These are phyloP conservation scores for Penaeus monodon DNA, from an alignment of 2,888 invertebrate species.

Conservation along the genomic window DNA sequence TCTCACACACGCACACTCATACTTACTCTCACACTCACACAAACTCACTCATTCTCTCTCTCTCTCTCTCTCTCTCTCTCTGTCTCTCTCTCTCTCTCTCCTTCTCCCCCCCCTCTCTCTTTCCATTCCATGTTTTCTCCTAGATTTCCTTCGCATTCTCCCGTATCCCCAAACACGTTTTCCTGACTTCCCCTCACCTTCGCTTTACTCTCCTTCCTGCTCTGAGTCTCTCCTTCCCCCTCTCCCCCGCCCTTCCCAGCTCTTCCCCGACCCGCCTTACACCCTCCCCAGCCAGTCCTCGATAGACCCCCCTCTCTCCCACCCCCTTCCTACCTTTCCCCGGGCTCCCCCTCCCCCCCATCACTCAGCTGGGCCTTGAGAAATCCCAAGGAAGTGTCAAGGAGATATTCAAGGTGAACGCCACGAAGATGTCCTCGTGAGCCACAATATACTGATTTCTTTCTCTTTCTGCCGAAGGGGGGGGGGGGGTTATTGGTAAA, in stretches of 20 bases:
- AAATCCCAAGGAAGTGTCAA: too few species aligned
- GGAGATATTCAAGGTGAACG: too few species aligned
- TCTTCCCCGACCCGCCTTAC: too few species aligned
- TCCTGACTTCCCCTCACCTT: too few species aligned
- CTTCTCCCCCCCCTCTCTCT: not conserved
- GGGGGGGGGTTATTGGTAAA: not conserved
- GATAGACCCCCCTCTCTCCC: not conserved
- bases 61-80: not conserved
- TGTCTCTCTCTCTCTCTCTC: not conserved
- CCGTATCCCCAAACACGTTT: too few species aligned
- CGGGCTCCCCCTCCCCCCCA: not conserved
- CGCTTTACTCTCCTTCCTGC: not conserved
- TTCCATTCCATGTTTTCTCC: too few species aligned
- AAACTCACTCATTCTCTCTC: not conserved
- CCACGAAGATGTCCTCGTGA: too few species aligned
- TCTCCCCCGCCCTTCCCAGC: too few species aligned
- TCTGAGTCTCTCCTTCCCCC: not conserved
- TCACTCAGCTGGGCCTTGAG: too few species aligned
- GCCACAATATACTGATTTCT: not conserved
- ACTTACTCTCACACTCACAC: not conserved
- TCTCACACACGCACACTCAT: not conserved
- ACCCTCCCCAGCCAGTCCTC: not conserved
- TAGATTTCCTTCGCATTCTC: too few species aligned
- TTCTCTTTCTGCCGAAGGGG: slow-evolving; percentile 6
- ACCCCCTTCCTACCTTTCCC: not conserved